phyloP scores from a whole-genome alignment of 2,113 vertebrate genomes.

The Oplegnathus fasciatus region DNA sequence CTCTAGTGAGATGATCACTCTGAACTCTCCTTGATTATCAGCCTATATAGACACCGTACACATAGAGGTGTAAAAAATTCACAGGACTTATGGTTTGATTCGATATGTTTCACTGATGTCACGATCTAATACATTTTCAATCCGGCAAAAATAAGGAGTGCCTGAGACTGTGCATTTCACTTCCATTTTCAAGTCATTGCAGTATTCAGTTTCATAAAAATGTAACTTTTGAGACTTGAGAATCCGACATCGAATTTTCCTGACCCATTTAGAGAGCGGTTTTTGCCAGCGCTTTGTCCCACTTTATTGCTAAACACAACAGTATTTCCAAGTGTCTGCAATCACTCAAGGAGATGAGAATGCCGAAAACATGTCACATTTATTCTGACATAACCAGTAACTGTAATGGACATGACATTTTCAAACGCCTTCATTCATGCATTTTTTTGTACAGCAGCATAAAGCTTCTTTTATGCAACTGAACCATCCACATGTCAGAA shows the following conservation, averaged over 20 bases:
- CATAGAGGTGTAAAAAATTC: neutral
- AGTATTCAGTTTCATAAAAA: neutral
- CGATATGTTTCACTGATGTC: neutral
- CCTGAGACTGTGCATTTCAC: neutral
- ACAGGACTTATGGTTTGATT: neutral
- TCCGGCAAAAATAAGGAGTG: neutral
- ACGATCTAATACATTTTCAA: neutral
- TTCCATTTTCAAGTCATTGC: neutral
- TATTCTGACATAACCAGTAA: slow-evolving; percentile 24
- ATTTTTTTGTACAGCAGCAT: neutral
- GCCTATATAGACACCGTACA: neutral
- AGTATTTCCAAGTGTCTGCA: neutral
- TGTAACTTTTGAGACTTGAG: neutral
- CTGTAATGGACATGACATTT: slow-evolving; percentile 44
- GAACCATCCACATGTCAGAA: neutral
- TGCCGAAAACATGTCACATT: slow-evolving; percentile 14
- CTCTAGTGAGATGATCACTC: neutral
- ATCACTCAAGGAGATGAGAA: slow-evolving; percentile 11
- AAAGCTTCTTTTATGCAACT: slow-evolving; percentile 15
- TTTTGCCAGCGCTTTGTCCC: slow-evolving; percentile 3
- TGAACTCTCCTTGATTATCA: neutral
- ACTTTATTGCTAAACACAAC: slow-evolving; percentile 1
- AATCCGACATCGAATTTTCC: slow-evolving; percentile 1
- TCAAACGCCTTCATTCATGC: neutral
- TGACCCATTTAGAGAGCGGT: slow-evolving; percentile 12